These are phyloP conservation scores for Pteronotus mesoamericanus DNA, from an alignment of 2,797 vertebrate genomes.

Conservation along the genomic window DNA sequence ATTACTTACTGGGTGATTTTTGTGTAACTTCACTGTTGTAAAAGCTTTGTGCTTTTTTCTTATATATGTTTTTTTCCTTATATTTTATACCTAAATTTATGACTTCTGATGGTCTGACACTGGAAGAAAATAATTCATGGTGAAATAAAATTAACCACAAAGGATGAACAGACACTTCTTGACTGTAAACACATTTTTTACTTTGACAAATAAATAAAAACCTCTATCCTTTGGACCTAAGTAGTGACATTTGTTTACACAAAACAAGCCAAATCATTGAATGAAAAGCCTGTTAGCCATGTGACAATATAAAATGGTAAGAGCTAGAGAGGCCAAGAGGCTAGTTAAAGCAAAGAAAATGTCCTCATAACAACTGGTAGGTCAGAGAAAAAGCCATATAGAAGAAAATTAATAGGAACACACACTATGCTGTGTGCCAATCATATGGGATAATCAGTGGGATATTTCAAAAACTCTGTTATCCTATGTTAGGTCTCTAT, in stretches of 20 bases:
- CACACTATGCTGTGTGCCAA: background rate
- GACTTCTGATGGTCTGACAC: constrained; percentile 53
- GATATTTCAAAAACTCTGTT: background rate
- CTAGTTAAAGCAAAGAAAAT: background rate
- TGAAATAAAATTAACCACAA: constrained; percentile 40
- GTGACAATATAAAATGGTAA: background rate
- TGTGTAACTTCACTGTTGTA: constrained; percentile 40
- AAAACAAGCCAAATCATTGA: background rate
- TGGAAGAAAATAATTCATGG: constrained; percentile 47
- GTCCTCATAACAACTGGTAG: background rate
- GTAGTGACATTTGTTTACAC: background rate
- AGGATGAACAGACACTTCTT: background rate
- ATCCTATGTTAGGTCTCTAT: background rate
- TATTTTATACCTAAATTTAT: constrained; percentile 69
- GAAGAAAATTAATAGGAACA: background rate
- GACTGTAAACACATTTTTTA: background rate
- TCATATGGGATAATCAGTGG: background rate
- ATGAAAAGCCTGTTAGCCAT: background rate
- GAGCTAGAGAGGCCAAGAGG: background rate
- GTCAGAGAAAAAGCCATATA: background rate
- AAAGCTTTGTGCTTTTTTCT: constrained; percentile 68
- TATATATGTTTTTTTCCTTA: constrained; percentile 64
- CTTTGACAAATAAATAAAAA: background rate
- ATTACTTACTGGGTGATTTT: constrained; percentile 70
- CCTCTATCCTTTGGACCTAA: background rate